Evolutionary conservation across 2,113 vertebrate genomes (phyloP), one percentile per base, ranked within the genome.

Genomic region (Ptyas mucosa): DNA sequence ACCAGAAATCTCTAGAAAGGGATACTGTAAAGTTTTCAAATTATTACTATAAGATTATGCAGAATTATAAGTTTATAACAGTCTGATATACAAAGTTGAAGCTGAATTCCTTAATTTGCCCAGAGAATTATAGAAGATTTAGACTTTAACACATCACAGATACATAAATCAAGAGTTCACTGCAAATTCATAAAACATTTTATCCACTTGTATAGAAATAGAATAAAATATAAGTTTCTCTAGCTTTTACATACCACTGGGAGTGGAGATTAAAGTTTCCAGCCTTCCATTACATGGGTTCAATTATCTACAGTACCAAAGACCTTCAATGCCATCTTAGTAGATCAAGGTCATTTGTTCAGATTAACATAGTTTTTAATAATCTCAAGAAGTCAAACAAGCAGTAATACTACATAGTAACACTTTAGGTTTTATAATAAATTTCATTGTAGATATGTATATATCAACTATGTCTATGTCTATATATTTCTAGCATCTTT

Each of bases 401-500:
- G 34, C 69, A 81, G 10, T 20, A 81, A 81, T 39, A 20, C 15
- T 10, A 58, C 81, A 43, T 52, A 7, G 93, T 26, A 85, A 89
- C 2, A 92, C 58, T 91, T 94, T 46, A 87, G 94, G 90, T 90
- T 91, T 52, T 7, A 43, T 52, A 49, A 55, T 39, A 39, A 39
- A 39, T 81, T 20, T 75, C 18, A 39, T 75, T 75, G n/a, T 39
- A 39, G 0, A 75, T 75, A 75, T 69, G 12, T n/a, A 15, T 75
- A 18, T 75, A 75, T 34, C 5, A 34, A 18, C 64, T 75, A 15
- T 2, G 18, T 75, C 69, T 34, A 34, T 75, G 34, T 75, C n/a
- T 75, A 18, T 20, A 39, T 81, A 81, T 95, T 93, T 58, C 52
- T 46, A 69, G 90, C 49, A 86, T 0, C 3, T 95, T 90, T 86